Evolutionary conservation across 2,113 vertebrate genomes (phyloP), one percentile per base, ranked within the genome.

Genomic region (Forbesichthys papilliferus): DNA sequence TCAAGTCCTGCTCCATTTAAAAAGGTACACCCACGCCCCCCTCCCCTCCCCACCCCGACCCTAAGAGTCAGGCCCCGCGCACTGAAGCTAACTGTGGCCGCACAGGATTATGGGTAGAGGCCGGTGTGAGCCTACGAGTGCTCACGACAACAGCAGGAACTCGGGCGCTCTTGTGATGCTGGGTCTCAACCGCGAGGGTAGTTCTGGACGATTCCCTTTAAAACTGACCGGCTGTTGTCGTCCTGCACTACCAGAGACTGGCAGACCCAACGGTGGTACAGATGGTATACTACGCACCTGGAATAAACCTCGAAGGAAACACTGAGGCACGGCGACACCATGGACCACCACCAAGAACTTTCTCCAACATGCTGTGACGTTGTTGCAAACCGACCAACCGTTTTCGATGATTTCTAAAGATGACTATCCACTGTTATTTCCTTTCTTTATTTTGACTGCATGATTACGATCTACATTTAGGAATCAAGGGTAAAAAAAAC

Each of bases 381-480:
- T 86, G 79, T 78, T 36, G 71, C 77, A 69, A 87, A 85, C 84
- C 78, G 88, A 90, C 83, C 86, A 88, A 90, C 80, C 60, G 64
- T 75, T 80, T 75, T 81, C 71, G 75, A 83, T 70, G 77, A 88
- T 84, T 86, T 86, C 73, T 75, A 68, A 81, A 85, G 54, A 66
- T 70, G 71, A 77, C 61, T 76, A 76, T 79, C 53, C 57, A 74
- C 59, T 66, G 70, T 69, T 13, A 55, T 75, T 83, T 65, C 79
- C 68, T 83, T 77, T 81, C 51, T 66, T 80, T 73, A 69, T 88
- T 78, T 83, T 84, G 69, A 73, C 86, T 89, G 87, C 82, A 88
- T 88, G 92, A 89, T 78, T 83, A 84, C 75, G 88, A 61, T 77
- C 27, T 27, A 75, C 84, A 74, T 7, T 47, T 84, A 82, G 81